Base-by-base conservation (phyloP, 2,113 vertebrate species). In the Merops nubicus region DNA sequence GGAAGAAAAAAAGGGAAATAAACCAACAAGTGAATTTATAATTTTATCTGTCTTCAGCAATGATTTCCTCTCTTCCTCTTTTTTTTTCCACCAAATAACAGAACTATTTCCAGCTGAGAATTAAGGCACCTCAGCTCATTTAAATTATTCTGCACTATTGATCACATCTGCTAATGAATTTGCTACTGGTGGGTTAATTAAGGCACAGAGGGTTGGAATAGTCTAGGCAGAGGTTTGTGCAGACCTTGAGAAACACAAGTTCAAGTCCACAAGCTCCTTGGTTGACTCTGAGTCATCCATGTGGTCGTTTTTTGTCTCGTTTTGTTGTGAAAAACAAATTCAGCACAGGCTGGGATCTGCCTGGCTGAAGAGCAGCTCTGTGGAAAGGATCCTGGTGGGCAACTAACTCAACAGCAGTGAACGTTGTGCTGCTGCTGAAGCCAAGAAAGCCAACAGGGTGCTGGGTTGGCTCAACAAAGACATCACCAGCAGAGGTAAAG, bases 1-100 rank as follows among this genome's bases (percentile, higher is more conserved):
- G 34, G 57, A 76, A 56, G 31, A 78, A 88, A 89, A 89, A 88
- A 63, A 16, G 29, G 67, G 54, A 93, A 96, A 96, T 77, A 96
- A 94, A 94, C 43, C 83, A 85, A 67, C 0, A 0, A 89, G 8
- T 0, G 0, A n/a, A 25, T 63, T 54, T 2, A 10, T 64, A 3
- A 48, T 84, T 95, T 88, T 47, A 36, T 70, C 59, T 70, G 34
- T n/a, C 59, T 67, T 82, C 63, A 83, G 21, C 0, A 0, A 43
- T 26, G 34, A 59, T 83, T 91, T 95, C 33, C 22, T 57, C 40
- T 43, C 51, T 43, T 79, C 40, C 5, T 16, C 8, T 23, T 47
- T 47, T 45, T 59, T 3, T 13, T 9, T 15, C 23, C 25, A 25
- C 9, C 8, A 53, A 63, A 36, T n/a, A 78, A 60, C 19, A 29